Conservation (phyloP, 2,888 invertebrate species). For the Pyrgus malvae region DNA sequence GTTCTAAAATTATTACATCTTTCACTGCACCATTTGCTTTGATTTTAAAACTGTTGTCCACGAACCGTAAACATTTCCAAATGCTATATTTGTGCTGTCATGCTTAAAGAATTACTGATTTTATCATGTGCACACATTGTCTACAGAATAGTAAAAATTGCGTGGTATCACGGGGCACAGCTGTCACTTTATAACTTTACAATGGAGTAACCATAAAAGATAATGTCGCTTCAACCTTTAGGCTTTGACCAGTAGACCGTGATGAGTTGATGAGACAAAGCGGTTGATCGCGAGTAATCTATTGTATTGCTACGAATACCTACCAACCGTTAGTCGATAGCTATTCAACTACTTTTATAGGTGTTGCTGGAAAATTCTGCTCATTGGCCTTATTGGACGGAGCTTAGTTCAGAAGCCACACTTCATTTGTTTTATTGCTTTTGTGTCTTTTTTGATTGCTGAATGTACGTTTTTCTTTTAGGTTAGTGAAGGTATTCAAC, state of each 20-base stretch:
- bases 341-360: background rate
- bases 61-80: too few relatives aligned
- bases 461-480: too few relatives aligned
- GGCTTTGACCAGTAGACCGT: constrained; percentile 23
- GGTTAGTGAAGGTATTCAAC: too few relatives aligned
- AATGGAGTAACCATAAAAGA: constrained; percentile 12
- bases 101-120: too few relatives aligned
- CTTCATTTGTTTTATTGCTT: background rate
- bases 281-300: background rate
- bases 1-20: too few relatives aligned
- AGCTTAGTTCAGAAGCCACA: background rate
- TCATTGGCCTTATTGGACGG: background rate
- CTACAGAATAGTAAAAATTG: too few relatives aligned
- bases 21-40: too few relatives aligned
- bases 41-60: too few relatives aligned
- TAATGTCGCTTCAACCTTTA: constrained; percentile 17
- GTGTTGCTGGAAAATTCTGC: constrained; percentile 1
- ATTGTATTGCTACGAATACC: background rate
- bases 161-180: too few relatives aligned
- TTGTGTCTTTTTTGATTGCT: background rate
- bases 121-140: too few relatives aligned
- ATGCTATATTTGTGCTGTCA: too few relatives aligned
- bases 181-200: too few relatives aligned
- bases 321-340: background rate
- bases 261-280: constrained; percentile 21